Percentiles rank a stretch among this genome's conserved stretches.
phyloP scores from a whole-genome alignment of 2,888 invertebrate species.

The Platycheirus rosarum region DNA sequence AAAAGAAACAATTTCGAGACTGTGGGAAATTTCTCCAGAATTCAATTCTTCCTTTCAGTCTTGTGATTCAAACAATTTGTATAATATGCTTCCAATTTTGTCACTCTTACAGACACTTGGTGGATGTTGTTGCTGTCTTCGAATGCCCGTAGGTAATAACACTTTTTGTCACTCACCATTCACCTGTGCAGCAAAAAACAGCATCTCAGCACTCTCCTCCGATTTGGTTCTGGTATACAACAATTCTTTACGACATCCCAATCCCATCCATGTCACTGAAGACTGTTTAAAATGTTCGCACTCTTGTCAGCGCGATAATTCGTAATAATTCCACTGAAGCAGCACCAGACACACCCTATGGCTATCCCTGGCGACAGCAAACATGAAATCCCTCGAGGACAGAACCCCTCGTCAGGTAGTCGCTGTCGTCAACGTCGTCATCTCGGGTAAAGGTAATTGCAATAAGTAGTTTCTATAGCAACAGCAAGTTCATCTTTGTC shows the following conservation, averaged over 20 bases:
- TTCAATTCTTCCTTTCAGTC: too few relatives aligned
- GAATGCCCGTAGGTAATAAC: slow-evolving; percentile 13
- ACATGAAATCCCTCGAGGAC: slow-evolving; percentile 19
- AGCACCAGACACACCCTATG: slow-evolving; percentile 58
- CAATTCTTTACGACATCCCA: slow-evolving; percentile 17
- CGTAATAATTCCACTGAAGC: slow-evolving; percentile 62
- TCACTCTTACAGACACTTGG: slow-evolving; percentile 9
- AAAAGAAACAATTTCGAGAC: too few relatives aligned
- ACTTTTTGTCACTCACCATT: slow-evolving; percentile 19
- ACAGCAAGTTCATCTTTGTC: slow-evolving; percentile 57
- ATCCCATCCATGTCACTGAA: slow-evolving; percentile 31
- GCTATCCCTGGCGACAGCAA: slow-evolving; percentile 62
- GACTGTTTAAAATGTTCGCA: slow-evolving; percentile 56
- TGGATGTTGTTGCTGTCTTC: slow-evolving; percentile 2
- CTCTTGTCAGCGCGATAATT: slow-evolving; percentile 69
- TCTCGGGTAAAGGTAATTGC: slow-evolving; percentile 68
- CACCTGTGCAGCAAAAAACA: slow-evolving; percentile 17
- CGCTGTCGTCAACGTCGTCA: slow-evolving; percentile 14
- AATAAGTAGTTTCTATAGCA: slow-evolving; percentile 56
- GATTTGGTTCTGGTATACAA: slow-evolving; percentile 16
- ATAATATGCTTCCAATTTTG: slow-evolving; percentile 15
- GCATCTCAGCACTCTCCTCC: slow-evolving; percentile 2
- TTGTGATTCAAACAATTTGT: not conserved
- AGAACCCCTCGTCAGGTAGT: slow-evolving; percentile 17
- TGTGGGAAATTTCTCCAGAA: too few relatives aligned